phyloP scores from a whole-genome alignment of 1,140 invertebrate genomes.

The Hyles vespertilio region DNA sequence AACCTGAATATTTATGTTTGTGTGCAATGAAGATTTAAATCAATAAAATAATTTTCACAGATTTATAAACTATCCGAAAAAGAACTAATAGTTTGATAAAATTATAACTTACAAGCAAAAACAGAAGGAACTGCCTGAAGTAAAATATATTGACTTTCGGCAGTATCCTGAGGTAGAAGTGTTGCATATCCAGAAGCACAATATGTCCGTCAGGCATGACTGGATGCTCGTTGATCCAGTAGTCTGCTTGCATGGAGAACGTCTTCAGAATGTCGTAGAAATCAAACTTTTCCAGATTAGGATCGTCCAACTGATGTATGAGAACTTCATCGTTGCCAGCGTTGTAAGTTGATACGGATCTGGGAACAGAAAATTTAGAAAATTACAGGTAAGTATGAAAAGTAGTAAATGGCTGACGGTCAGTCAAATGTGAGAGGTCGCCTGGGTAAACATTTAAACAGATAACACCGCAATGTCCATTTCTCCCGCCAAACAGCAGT shows the following conservation, averaged over 20 bases:
- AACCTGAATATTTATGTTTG: no score
- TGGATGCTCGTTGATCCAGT: constrained; percentile 34
- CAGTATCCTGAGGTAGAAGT: constrained; percentile 39
- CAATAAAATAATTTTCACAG: background rate
- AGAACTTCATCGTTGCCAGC: constrained; percentile 39
- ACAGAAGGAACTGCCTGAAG: constrained; percentile 49
- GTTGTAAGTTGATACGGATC: constrained; percentile 32
- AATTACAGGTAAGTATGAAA: background rate
- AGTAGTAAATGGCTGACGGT: background rate
- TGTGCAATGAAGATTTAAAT: no score
- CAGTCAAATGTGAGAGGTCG: no score
- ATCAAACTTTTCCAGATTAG: constrained; percentile 36
- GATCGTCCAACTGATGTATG: constrained; percentile 43
- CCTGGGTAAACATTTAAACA: no score
- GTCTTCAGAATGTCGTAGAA: constrained; percentile 51
- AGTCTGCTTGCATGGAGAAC: constrained; percentile 41
- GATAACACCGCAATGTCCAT: no score
- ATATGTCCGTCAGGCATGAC: constrained; percentile 30
- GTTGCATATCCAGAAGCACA: constrained; percentile 46
- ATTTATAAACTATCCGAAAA: no score
- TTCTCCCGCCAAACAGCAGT: no score
- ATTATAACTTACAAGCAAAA: constrained; percentile 42
- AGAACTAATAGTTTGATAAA: constrained; percentile 6
- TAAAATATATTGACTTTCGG: constrained; percentile 52
- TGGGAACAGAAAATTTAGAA: constrained; percentile 23